Base-by-base conservation (phyloP, 1,140 invertebrate genomes). In the Pectinophora gossypiella region DNA sequence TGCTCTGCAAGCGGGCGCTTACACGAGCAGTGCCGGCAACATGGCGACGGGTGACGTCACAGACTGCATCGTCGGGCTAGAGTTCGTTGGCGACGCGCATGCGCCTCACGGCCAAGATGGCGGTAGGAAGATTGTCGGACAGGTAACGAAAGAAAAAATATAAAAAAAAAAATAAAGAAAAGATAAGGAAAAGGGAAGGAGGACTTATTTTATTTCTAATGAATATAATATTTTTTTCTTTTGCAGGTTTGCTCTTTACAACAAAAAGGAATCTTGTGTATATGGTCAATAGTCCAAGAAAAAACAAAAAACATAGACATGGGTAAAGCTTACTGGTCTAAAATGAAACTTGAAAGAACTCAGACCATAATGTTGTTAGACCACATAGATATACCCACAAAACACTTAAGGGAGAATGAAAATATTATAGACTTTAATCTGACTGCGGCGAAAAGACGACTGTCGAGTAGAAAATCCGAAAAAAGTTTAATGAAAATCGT, bases 211-310 rank as follows among this genome's bases (percentile, higher is more conserved):
- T n/a, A n/a, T n/a, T n/a, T n/a, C n/a, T n/a, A n/a, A n/a, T n/a
- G n/a, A n/a, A n/a, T n/a, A n/a, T n/a, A n/a, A n/a, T n/a, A n/a
- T n/a, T n/a, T n/a, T n/a, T n/a, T 15, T 45, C 13, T 38, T 47
- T 76, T 72, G 9, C 72, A 88, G 84, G 54, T 87, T 1, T 81
- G 70, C 50, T 51, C 68, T 15, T 56, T 88, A 38, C 82, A 85
- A 67, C 58, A 70, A 20, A 66, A 56, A 51, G 87, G 87, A 15
- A 56, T 81, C 32, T 43, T 88, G 20, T 76, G 65, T 48, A 68
- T 85, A 54, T 88, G 84, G 79, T 74, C 67, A 0, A 71, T 88
- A 54, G 54, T 82, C n/a, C 76, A 80, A 62, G 76, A 85, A 19
- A 85, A 68, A 51, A 46, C 56, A 1, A 71, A 59, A 59, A 23